Evolutionary conservation across 2,888 invertebrate genomes (phyloP).

Genomic region (Marasmarcha lunaedactyla): DNA sequence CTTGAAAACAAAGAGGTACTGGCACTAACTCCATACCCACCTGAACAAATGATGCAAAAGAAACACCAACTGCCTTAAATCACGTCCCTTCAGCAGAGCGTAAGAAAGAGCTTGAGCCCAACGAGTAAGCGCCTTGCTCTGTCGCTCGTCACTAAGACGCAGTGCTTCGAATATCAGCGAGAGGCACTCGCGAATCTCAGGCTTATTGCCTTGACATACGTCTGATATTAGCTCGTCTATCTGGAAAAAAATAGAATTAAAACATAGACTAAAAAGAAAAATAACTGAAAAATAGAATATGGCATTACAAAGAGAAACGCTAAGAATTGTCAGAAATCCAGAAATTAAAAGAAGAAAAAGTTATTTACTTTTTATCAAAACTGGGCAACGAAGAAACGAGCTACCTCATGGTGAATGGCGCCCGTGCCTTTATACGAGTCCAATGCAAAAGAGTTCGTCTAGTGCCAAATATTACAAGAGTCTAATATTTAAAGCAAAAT

Average conservation of each 20-base stretch:
- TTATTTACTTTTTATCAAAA: too few species aligned
- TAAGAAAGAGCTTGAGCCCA: conserved; percentile 40
- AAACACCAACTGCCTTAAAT: conserved; percentile 39
- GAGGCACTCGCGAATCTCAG: conserved; percentile 39
- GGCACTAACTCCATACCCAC: too few species aligned
- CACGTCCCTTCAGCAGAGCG: conserved; percentile 32
- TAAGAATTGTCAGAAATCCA: too few species aligned
- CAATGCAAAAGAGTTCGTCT: too few species aligned
- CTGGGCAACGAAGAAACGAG: too few species aligned
- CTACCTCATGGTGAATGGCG: too few species aligned
- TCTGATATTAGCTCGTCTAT: conserved; percentile 48
- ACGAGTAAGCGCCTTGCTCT: conserved; percentile 39
- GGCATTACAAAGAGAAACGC: too few species aligned
- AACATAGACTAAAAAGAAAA: background rate
- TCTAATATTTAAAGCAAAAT: too few species aligned
- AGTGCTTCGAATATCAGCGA: conserved; percentile 37
- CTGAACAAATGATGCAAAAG: conserved; percentile 47
- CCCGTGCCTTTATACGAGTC: too few species aligned
- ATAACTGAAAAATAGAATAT: conserved; percentile 1
- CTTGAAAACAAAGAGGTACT: too few species aligned
- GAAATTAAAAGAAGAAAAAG: too few species aligned
- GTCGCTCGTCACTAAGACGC: conserved; percentile 31
- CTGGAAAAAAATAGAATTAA: conserved; percentile 24
- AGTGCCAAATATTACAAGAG: too few species aligned
- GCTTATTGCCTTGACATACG: conserved; percentile 28